phyloP scores from a whole-genome alignment of 2,888 invertebrate species.

The Fragum fragum region DNA sequence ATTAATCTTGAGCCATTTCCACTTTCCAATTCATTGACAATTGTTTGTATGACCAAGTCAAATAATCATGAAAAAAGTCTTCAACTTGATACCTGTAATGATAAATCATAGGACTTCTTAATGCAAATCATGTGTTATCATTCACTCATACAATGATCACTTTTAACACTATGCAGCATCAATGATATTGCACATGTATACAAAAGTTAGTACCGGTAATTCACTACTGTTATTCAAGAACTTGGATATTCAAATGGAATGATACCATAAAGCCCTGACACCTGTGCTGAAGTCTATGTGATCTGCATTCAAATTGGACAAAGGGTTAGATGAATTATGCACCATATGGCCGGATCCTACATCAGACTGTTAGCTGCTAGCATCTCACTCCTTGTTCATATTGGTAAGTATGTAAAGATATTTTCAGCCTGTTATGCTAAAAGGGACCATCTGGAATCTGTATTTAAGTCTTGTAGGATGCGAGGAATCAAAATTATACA shows the following conservation, averaged over 20 bases:
- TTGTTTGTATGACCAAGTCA: not conserved
- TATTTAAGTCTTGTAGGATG: too few relatives aligned
- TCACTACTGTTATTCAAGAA: too few relatives aligned
- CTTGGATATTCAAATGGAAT: too few relatives aligned
- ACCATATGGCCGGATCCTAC: not conserved
- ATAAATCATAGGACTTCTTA: not conserved
- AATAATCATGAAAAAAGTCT: not conserved
- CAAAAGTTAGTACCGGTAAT: too few relatives aligned
- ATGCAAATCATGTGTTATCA: slow-evolving; percentile 20
- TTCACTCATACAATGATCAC: slow-evolving; percentile 47
- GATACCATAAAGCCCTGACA: too few relatives aligned
- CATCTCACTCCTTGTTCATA: not conserved
- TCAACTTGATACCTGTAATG: not conserved
- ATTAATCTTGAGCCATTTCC: too few relatives aligned
- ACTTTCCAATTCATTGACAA: too few relatives aligned
- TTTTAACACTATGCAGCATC: slow-evolving; percentile 63
- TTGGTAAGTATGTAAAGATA: not conserved
- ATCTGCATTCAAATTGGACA: not conserved
- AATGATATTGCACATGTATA: slow-evolving; percentile 44
- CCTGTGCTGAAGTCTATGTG: not conserved
- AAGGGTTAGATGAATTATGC: not conserved
- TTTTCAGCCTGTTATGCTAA: too few relatives aligned
- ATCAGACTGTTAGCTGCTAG: not conserved
- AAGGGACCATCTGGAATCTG: too few relatives aligned
- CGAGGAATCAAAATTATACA: too few relatives aligned